A percentile compares a stretch with the other conserved stretches of the same genome.
Evolutionary conservation across 2,888 invertebrate species (phyloP).

Genomic region (Latrodectus elegans): DNA sequence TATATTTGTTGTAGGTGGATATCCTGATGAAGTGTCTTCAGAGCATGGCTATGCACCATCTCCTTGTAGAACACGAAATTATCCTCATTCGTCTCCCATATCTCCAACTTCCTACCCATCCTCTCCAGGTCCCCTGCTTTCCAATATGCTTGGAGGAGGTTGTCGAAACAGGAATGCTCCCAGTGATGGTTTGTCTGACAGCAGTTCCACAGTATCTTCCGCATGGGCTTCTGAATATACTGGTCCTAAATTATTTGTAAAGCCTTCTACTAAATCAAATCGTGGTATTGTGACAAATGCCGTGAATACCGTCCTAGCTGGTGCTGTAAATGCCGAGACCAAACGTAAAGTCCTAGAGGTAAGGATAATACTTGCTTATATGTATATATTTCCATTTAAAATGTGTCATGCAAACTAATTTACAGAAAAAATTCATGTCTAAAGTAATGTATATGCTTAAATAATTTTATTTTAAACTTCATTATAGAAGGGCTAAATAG

Average conservation of each 20-base stretch:
- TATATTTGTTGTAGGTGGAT: slow-evolving; percentile 33
- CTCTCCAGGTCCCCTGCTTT: slow-evolving; percentile 39
- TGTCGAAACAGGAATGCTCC: slow-evolving; percentile 64
- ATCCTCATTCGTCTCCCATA: slow-evolving; percentile 58
- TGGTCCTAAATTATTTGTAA: slow-evolving; percentile 96
- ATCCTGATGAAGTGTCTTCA: slow-evolving; percentile 61
- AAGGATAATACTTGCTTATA: slow-evolving; percentile 29
- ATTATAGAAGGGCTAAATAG: no score
- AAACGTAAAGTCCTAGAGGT: slow-evolving; percentile 92
- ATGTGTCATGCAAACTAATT: no score
- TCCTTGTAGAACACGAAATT: slow-evolving; percentile 46
- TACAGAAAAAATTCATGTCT: no score
- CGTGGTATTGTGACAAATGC: slow-evolving; percentile 95
- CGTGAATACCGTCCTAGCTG: slow-evolving; percentile 98
- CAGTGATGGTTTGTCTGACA: slow-evolving; percentile 70
- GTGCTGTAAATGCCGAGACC: slow-evolving; percentile 94
- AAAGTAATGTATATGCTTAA: no score
- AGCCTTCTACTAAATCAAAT: slow-evolving; percentile 97
- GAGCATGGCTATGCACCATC: slow-evolving; percentile 62
- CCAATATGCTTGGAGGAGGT: slow-evolving; percentile 28
- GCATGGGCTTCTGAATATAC: slow-evolving; percentile 71
- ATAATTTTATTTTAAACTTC: no score
- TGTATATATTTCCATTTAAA: no score
- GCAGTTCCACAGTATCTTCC: slow-evolving; percentile 69
- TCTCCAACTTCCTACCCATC: slow-evolving; percentile 59